phyloP scores from a whole-genome alignment of 2,113 vertebrate species.

The Acanthisitta chloris region DNA sequence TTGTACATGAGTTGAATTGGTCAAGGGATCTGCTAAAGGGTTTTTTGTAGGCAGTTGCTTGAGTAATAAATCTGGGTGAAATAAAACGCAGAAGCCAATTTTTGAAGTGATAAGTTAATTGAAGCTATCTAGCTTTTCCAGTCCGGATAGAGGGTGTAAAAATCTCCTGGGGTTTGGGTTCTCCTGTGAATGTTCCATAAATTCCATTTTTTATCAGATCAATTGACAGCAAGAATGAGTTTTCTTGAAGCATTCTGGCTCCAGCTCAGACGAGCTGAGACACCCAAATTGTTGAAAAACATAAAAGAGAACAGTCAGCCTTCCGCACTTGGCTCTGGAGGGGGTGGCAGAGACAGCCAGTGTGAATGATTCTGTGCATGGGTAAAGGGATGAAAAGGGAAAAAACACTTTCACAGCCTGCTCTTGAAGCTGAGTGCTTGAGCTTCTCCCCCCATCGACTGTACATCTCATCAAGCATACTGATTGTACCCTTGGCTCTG shows the following conservation, averaged over 20 bases:
- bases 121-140: not conserved
- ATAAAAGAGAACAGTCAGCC: not conserved
- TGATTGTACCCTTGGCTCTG: not conserved
- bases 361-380: not conserved
- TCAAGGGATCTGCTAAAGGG: not conserved
- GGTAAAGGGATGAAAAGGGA: not conserved
- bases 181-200: not conserved
- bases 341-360: rapidly evolving
- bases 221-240: not conserved
- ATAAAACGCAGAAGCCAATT: not conserved
- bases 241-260: not conserved
- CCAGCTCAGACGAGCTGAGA: not conserved
- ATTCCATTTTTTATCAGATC: not conserved
- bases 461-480: not conserved
- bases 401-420: not conserved
- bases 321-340: not conserved
- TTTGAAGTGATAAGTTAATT: not conserved
- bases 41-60: not conserved
- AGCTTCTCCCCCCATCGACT: rapidly evolving
- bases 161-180: not conserved
- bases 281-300: not conserved
- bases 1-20: not conserved
- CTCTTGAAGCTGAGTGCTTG: rapidly evolving
- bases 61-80: not conserved
- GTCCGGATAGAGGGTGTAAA: not conserved